Evolutionary conservation across 2,888 invertebrate genomes (phyloP), one percentile per base, ranked within the genome.

Genomic region (Dynastes tityus): DNA sequence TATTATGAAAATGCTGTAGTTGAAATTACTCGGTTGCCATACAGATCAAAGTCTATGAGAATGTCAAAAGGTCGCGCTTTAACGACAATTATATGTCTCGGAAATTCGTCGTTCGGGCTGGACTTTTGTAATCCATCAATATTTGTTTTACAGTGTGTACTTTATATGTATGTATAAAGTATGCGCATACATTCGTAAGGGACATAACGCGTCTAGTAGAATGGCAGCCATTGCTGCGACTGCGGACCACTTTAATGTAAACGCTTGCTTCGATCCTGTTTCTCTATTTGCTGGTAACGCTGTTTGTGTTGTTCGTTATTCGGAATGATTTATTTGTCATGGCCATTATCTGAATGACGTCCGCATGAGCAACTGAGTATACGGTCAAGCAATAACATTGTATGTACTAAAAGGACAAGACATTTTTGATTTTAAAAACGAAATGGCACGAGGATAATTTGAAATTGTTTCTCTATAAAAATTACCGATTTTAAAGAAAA

Each of bases 61-160:
- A 86, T 86, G 87, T 87, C 83, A 83, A 83, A 83, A 85, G 87
- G 83, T 85, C 84, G 84, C 65, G 80, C 81, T 82, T 82, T 81
- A 84, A 84, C 83, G 84, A 84, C 84, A 85, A 82, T 83, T 83
- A 82, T 82, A 80, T 80, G 82, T 61, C 80, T 80, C 80, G 82
- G 80, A 81, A 84, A 82, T 84, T 84, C 81, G 73, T 45, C 73
- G 83, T 83, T 82, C 80, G 82, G 80, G 81, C 78, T 79, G 64
- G 78, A 78, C 80, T 80, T 81, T 76, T 77, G 74, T 79, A 79
- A 70, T 80, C 80, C 82, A 53, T 53, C 53, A 81, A 81, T 82
- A 80, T 82, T 82, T 81, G 74, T 76, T 76, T 45, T 77, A 78
- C 65, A 76, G 79, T 73, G 40, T 73, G 45, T 45, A 45, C 45